phyloP scores from a whole-genome alignment of 64 coral and sea anemone genomes.

The Montipora capricornis region DNA sequence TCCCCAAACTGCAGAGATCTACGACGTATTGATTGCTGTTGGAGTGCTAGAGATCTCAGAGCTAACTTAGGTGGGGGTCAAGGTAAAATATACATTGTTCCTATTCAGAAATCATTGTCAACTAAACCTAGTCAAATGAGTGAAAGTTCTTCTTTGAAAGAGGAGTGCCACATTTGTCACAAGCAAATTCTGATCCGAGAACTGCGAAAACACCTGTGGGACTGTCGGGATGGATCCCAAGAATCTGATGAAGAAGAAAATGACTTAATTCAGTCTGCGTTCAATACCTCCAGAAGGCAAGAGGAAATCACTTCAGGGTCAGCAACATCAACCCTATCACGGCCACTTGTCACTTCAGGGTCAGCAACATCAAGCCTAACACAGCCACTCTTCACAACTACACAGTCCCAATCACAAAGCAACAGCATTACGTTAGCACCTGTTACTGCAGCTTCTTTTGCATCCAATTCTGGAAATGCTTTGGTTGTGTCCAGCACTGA shows the following conservation, averaged over 20 bases:
- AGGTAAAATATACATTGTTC: constrained; percentile 55
- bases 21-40: constrained; percentile 40
- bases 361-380: too few relatives aligned
- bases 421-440: too few relatives aligned
- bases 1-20: constrained; percentile 36
- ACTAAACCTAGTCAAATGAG: background rate
- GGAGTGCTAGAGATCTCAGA: constrained; percentile 43
- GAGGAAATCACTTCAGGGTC: too few relatives aligned
- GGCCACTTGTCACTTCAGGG: too few relatives aligned
- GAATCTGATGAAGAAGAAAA: background rate
- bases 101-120: constrained; percentile 57
- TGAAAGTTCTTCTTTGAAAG: constrained; percentile 3
- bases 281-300: too few relatives aligned
- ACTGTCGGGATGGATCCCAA: constrained; percentile 3
- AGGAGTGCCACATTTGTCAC: constrained; percentile 33
- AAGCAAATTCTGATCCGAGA: constrained; percentile 54
- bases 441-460: too few relatives aligned
- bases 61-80: constrained; percentile 63
- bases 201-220: constrained; percentile 60
- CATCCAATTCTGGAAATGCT: background rate
- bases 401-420: too few relatives aligned
- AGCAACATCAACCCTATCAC: too few relatives aligned
- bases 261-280: background rate
- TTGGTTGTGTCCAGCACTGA: background rate
- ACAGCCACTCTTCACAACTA: too few relatives aligned